Evolutionary conservation across 2,113 vertebrate species (phyloP), one percentile per base, ranked within the genome.

Genomic region (Labeo rohita): DNA sequence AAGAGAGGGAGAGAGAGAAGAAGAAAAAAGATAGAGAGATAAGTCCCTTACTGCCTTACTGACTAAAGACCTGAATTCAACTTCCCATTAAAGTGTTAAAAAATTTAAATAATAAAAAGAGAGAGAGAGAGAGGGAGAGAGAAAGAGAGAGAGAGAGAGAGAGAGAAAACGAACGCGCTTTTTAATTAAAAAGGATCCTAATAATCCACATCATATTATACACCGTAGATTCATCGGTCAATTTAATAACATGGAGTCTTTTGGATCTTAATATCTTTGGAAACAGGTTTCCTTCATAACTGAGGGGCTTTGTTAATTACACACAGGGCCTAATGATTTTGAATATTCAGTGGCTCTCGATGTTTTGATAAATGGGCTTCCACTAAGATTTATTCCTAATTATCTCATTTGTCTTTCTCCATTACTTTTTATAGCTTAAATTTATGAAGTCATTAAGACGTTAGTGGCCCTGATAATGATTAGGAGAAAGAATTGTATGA

Each of bases 351-450:
- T 95, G 91, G 95, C 97, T 97, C 96, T 95, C 95, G 96, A 95
- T 96, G 96, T 94, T 95, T 97, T 97, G 97, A 98, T 97, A 97
- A 97, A 97, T 97, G 96, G 96, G 95, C 96, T 96, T 96, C 96
- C 94, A 95, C 94, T 93, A 96, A 98, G 97, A 98, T 99, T 99
- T 98, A 98, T 98, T 97, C 96, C 96, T 98, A 98, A 99, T 98
- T 98, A 99, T 97, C 97, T 97, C 97, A 98, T 98, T 98, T 98
- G 97, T 99, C 97, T 98, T 97, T 96, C 97, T 97, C 97, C 97
- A 98, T 99, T 99, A 98, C 97, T 97, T 98, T 99, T 98, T 99
- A 99, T 97, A 96, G 97, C 96, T 95, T 94, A 96, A 97, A 99
- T 99, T 98, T 98, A 99, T 98, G 96, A 97, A 96, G 96, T 97